Evolutionary conservation across 1,140 invertebrate species (phyloP).

Genomic region (Drosophila jambulina): DNA sequence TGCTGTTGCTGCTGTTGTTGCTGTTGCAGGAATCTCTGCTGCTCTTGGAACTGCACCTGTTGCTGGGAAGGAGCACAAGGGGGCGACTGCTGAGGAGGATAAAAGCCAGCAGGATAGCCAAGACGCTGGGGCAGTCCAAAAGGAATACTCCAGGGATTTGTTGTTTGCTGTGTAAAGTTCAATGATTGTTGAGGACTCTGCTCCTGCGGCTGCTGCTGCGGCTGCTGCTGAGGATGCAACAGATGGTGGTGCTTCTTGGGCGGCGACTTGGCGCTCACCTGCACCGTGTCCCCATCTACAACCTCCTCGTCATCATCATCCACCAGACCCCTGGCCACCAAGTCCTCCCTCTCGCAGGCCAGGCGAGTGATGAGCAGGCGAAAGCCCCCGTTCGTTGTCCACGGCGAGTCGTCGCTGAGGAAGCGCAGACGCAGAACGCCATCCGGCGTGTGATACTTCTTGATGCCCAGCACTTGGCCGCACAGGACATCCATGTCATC

Average conservation of each 20-base stretch:
- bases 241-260: conserved; percentile 58
- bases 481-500: conserved; percentile 85
- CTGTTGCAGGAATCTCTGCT: conserved; percentile 18
- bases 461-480: conserved; percentile 85
- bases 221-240: conserved; percentile 36
- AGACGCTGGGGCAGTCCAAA: conserved; percentile 5
- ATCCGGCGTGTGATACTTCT: conserved; percentile 85
- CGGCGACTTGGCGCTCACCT: conserved; percentile 57
- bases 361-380: conserved; percentile 86
- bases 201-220: conserved; percentile 15
- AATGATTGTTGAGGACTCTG: conserved; percentile 2
- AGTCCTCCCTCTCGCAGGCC: conserved; percentile 79
- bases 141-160: conserved; percentile 12
- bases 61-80: conserved; percentile 28
- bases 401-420: conserved; percentile 71
- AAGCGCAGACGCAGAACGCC: conserved; percentile 85
- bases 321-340: conserved; percentile 48
- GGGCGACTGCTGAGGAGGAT: conserved; percentile 3
- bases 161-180: conserved; percentile 33
- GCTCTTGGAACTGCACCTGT: conserved; percentile 9
- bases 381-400: conserved; percentile 85
- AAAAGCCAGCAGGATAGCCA: conserved; percentile 27
- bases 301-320: conserved; percentile 25
- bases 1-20: conserved; percentile 14
- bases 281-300: conserved; percentile 60